These are phyloP conservation scores for Cladorhizidae sp. DNA, from an alignment of 37 sponge, comb jelly and placozoan species.

Conservation along the genomic window DNA sequence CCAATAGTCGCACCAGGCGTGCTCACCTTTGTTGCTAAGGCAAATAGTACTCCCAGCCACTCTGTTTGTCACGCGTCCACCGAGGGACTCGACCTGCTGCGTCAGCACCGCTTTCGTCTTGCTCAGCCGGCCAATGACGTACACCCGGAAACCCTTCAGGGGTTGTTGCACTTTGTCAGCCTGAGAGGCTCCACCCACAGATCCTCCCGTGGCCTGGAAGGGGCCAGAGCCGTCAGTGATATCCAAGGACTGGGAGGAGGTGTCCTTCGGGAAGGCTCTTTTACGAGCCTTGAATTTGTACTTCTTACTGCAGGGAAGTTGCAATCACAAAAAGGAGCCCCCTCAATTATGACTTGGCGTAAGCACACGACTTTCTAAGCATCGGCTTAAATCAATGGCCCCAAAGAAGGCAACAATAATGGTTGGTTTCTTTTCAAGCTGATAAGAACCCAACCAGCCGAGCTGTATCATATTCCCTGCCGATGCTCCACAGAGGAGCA, in stretches of 20 bases:
- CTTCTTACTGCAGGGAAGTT: slow-evolving; percentile 37
- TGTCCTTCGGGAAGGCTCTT: slow-evolving; percentile 56
- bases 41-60: slow-evolving; percentile 60
- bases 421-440: too few species aligned
- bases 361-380: too few species aligned
- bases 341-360: too few species aligned
- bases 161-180: slow-evolving; percentile 22
- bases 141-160: slow-evolving; percentile 69
- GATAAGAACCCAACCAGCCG: too few species aligned
- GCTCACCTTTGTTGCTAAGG: slow-evolving; percentile 67
- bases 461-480: too few species aligned
- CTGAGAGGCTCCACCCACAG: neutral
- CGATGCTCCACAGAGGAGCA: too few species aligned
- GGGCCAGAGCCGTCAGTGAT: neutral
- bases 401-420: too few species aligned
- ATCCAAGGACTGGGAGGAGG: slow-evolving; percentile 3
- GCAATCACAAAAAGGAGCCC: neutral
- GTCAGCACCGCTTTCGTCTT: slow-evolving; percentile 51
- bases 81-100: slow-evolving; percentile 45
- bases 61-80: slow-evolving; percentile 61
- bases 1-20: too few species aligned
- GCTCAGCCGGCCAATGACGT: slow-evolving; percentile 70
- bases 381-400: neutral
- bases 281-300: slow-evolving; percentile 49
- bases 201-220: neutral